phyloP scores from a whole-genome alignment of 2,113 vertebrate species.

The Takifugu flavidus region DNA sequence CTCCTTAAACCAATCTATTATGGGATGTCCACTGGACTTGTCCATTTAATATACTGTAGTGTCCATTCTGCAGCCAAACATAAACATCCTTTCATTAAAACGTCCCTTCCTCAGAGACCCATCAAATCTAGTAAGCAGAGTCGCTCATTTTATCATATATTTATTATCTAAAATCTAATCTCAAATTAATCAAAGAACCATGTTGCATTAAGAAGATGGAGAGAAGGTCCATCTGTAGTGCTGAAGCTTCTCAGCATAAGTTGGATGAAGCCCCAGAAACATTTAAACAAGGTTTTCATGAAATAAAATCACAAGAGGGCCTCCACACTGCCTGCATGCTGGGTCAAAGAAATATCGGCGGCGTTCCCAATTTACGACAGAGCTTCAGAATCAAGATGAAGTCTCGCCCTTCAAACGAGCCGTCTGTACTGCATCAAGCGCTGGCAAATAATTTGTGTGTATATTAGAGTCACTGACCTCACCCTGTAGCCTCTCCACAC shows the following conservation, averaged over 20 bases:
- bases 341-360: slow-evolving; percentile 40
- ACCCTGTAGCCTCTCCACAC: slow-evolving; percentile 33
- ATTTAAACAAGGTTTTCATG: slow-evolving; percentile 28
- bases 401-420: slow-evolving; percentile 48
- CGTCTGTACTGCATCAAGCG: slow-evolving; percentile 45
- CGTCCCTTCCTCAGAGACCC: slow-evolving; percentile 35
- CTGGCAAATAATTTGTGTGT: slow-evolving; percentile 38
- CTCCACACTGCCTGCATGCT: slow-evolving; percentile 7
- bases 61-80: slow-evolving; percentile 33
- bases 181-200: no score
- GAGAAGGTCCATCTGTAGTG: slow-evolving; percentile 1
- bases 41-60: slow-evolving; percentile 52
- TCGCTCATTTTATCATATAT: slow-evolving; percentile 12
- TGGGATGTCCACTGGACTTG: slow-evolving; percentile 44
- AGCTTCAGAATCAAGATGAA: slow-evolving; percentile 36
- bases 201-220: no score
- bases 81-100: slow-evolving; percentile 32
- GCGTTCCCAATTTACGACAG: slow-evolving; percentile 32
- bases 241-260: slow-evolving; percentile 25
- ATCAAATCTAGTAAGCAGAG: slow-evolving; percentile 12
- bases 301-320: slow-evolving; percentile 22
- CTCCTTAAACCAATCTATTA: slow-evolving; percentile 50
- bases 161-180: no score
- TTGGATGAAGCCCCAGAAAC: slow-evolving; percentile 21
- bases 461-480: slow-evolving; percentile 52